Conservation (phyloP, 2,113 vertebrate genomes). For the Panthera leo region DNA sequence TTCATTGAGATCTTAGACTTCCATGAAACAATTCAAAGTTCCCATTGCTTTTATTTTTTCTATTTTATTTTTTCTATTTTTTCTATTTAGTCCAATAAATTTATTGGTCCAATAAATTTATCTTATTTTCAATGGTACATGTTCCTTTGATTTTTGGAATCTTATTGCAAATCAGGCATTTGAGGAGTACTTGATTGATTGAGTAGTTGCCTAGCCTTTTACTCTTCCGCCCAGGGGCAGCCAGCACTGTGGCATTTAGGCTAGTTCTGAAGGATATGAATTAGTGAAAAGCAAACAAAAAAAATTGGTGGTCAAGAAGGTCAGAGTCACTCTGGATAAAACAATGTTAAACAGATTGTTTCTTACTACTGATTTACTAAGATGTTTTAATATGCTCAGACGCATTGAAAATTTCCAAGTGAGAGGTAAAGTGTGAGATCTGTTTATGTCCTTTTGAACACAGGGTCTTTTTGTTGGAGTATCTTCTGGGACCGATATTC, state of each 20-base stretch:
- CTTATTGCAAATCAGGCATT: constrained; percentile 44
- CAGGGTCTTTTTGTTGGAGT: not conserved
- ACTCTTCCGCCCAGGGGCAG: not conserved
- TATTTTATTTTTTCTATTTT: not conserved
- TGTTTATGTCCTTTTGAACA: not conserved
- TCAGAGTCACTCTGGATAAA: not conserved
- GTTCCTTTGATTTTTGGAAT: not conserved
- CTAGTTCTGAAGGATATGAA: not conserved
- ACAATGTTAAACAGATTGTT: not conserved
- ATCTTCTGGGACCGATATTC: not conserved
- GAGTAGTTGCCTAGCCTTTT: constrained; percentile 22
- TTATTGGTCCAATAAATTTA: not conserved
- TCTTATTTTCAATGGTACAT: not conserved
- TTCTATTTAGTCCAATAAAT: not conserved
- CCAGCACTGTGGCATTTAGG: not conserved
- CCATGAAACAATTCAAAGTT: not conserved
- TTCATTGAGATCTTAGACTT: not conserved
- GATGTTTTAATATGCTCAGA: not conserved
- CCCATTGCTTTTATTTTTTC: not conserved
- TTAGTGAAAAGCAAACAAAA: not conserved
- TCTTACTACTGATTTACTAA: not conserved
- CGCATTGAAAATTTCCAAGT: not conserved
- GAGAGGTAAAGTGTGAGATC: not conserved
- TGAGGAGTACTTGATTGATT: constrained; percentile 32
- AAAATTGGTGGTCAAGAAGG: not conserved